These are phyloP conservation scores for Cheilosia vernalis DNA, from an alignment of 2,888 invertebrate species.

Conservation along the genomic window DNA sequence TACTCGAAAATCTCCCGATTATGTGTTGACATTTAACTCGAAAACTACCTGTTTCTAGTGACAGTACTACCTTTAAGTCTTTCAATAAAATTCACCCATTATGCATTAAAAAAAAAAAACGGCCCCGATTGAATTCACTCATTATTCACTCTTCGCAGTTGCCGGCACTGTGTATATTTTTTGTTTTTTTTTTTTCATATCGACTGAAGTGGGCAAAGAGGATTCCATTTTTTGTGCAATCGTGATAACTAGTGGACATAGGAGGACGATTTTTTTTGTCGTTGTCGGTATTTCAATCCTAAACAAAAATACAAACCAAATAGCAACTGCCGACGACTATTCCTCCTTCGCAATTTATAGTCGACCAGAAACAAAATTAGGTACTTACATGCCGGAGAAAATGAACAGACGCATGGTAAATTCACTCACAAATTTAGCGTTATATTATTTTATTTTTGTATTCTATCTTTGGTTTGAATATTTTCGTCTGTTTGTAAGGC, in stretches of 20 bases:
- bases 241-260: constrained; percentile 16
- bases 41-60: too few relatives aligned
- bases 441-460: constrained; percentile 7
- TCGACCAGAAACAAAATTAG: constrained; percentile 21
- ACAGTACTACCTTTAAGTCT: too few relatives aligned
- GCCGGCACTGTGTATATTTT: constrained; percentile 14
- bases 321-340: not conserved
- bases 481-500: not conserved
- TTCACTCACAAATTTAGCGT: constrained; percentile 25
- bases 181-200: constrained; percentile 26
- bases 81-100: too few relatives aligned
- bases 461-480: not conserved
- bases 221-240: constrained; percentile 51
- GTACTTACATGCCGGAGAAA: constrained; percentile 70
- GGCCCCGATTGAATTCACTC: constrained; percentile 5
- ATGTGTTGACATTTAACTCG: too few relatives aligned
- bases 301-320: constrained; percentile 29
- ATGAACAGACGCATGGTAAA: constrained; percentile 74
- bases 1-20: too few relatives aligned
- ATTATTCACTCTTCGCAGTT: constrained; percentile 18
- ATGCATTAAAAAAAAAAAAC: not conserved
- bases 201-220: constrained; percentile 50
- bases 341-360: not conserved
- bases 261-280: constrained; percentile 7
- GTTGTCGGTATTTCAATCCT: constrained; percentile 4